Evolutionary conservation across 2,113 vertebrate species (phyloP), one percentile per base, ranked within the genome.

Genomic region (Chaetops frenatus): DNA sequence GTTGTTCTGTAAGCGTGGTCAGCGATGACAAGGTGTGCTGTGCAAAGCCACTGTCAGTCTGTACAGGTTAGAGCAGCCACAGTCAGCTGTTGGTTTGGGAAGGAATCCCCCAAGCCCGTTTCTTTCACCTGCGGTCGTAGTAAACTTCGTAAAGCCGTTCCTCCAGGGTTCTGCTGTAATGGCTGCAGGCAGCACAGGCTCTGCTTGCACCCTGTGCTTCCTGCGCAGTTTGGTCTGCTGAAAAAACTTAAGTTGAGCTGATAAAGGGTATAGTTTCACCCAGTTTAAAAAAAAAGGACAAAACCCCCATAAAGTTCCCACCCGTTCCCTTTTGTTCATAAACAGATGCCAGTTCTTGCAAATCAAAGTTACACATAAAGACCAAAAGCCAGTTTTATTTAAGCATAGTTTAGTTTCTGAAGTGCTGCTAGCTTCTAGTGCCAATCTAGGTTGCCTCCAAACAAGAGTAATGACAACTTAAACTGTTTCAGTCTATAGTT

Each of bases 401-500:
- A 57, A 51, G 15, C 12, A 7, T 6, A 47, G 21, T 62, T 17
- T 40, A 60, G 54, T 88, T 95, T 67, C 22, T 84, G 7, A 93
- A 85, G 69, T 70, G 79, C 38, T 93, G 21, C 4, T 80, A n/a
- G 38, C 12, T 87, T 50, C 36, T 77, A 60, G 18, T 92, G 82
- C 18, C 48, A 90, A 56, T 88, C n/a, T 44, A 64, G 92, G 80
- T 94, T 95, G 76, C 69, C 17, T 93, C 56, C 79, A 81, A 80
- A 88, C 51, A 64, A 48, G 25, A 88, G 27, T 73, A 96, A 90
- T 65, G 60, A 84, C 51, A 88, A 86, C 64, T 88, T 92, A 29
- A 92, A 95, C 80, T 91, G 80, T 61, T 67, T 67, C 20, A 81
- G 72, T 79, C 83, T 92, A 29, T 84, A 89, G 83, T 92, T 91